A percentile compares a stretch with the other conserved stretches of the same genome.
phyloP scores from a whole-genome alignment of 53 echinoderm and acorn worm species.

The Apostichopus leukothele region DNA sequence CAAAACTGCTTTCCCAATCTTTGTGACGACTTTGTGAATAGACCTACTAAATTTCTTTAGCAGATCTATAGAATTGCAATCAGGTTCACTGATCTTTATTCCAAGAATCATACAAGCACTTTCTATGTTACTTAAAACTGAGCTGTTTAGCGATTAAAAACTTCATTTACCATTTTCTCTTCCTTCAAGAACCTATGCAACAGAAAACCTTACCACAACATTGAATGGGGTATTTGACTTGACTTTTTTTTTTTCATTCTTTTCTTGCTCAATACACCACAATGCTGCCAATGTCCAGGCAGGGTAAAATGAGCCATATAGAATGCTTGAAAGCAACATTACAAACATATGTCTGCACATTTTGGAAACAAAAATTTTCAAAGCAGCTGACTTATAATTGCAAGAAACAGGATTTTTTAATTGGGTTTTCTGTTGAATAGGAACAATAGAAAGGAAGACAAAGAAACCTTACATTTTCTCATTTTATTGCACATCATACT shows the following conservation, averaged over 20 bases:
- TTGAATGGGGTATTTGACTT: not conserved
- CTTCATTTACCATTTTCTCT: not conserved
- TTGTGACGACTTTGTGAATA: too few relatives aligned
- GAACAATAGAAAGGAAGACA: not conserved
- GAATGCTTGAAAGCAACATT: not conserved
- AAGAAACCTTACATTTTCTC: not conserved
- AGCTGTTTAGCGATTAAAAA: not conserved
- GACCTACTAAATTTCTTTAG: too few relatives aligned
- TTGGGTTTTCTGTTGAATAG: slow-evolving; percentile 14
- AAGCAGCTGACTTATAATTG: not conserved
- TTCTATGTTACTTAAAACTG: slow-evolving; percentile 21
- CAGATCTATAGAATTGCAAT: too few relatives aligned
- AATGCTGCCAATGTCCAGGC: too few relatives aligned
- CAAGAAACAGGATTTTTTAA: not conserved
- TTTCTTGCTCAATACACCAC: too few relatives aligned
- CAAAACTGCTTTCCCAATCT: too few relatives aligned
- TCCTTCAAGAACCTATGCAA: slow-evolving; percentile 4
- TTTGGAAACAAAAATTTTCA: not conserved
- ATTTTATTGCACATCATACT: not conserved
- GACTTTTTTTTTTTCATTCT: not conserved
- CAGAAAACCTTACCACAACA: not conserved
- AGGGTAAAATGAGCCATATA: too few relatives aligned
- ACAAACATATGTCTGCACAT: not conserved
- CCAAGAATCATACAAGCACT: slow-evolving; percentile 13
- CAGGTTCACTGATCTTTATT: too few relatives aligned